These are phyloP conservation scores for Channallabes apus DNA, from an alignment of 2,797 vertebrate genomes.

Conservation along the genomic window DNA sequence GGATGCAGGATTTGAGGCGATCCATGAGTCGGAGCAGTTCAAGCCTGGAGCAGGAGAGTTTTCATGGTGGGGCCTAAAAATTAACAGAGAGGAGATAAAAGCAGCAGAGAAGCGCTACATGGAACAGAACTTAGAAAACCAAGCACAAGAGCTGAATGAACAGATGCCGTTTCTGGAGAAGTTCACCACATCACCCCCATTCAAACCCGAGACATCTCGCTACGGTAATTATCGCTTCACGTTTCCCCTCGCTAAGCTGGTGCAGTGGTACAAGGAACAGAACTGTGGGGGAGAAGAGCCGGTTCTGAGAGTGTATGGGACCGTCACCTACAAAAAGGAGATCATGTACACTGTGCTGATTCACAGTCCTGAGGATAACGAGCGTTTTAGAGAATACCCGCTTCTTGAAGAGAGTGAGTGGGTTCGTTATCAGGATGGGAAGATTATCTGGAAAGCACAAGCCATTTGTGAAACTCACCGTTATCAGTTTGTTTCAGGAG, in stretches of 20 bases:
- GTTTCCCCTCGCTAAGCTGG: slow-evolving; percentile 31
- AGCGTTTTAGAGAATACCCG: slow-evolving; percentile 1
- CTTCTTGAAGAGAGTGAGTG: background rate
- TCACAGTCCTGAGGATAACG: slow-evolving; percentile 43
- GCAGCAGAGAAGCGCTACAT: slow-evolving; percentile 39
- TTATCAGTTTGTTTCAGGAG: background rate
- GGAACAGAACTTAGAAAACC: background rate
- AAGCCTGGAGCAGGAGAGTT: background rate
- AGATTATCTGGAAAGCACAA: slow-evolving; percentile 51
- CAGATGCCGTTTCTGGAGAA: slow-evolving; percentile 14
- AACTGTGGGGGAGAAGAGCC: slow-evolving; percentile 39
- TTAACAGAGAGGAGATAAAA: slow-evolving; percentile 20
- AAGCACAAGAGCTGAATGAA: background rate
- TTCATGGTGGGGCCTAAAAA: slow-evolving; percentile 40
- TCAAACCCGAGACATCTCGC: slow-evolving; percentile 24
- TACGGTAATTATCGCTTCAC: slow-evolving; percentile 44
- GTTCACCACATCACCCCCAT: slow-evolving; percentile 49
- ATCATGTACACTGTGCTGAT: slow-evolving; percentile 50
- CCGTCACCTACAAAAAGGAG: slow-evolving; percentile 36
- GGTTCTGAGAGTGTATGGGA: slow-evolving; percentile 45
- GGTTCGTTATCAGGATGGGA: slow-evolving; percentile 14
- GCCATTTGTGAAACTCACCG: slow-evolving; percentile 15
- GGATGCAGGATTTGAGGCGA: fast-evolving
- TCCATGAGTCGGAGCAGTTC: slow-evolving; percentile 24
- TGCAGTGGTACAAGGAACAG: slow-evolving; percentile 41